Conservation (phyloP, 30 jellyfish, hydroid and myxozoan species). For the Chrysaora quinquecirrha region DNA sequence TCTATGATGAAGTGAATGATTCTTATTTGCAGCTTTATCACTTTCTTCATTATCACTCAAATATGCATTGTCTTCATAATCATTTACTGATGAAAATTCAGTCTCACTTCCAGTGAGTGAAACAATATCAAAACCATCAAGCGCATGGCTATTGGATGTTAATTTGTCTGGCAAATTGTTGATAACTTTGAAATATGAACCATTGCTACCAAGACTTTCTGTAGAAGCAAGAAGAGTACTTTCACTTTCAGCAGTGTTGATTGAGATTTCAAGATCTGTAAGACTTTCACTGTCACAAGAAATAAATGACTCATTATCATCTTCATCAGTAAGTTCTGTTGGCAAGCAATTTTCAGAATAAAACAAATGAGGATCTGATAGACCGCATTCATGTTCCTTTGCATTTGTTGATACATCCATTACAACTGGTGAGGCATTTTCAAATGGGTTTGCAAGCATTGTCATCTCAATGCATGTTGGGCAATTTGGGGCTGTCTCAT, state of each 20-base stretch:
- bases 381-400: constrained; percentile 93
- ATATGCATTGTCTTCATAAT: constrained; percentile 26
- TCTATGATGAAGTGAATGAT: neutral
- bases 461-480: constrained; percentile 99
- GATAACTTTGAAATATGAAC: neutral
- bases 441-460: constrained; percentile 84
- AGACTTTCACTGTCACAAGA: constrained; percentile 70
- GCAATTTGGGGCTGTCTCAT: constrained; percentile 90
- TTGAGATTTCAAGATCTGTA: constrained; percentile 54
- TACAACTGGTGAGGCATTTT: constrained; percentile 56
- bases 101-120: constrained; percentile 58
- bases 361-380: constrained; percentile 69
- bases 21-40: neutral
- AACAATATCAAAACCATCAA: constrained; percentile 66
- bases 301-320: constrained; percentile 80
- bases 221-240: constrained; percentile 86
- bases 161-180: neutral
- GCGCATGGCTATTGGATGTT: neutral
- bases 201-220: constrained; percentile 62
- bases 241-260: constrained; percentile 59
- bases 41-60: constrained; percentile 14
- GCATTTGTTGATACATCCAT: constrained; percentile 22
- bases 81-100: constrained; percentile 53
- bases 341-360: constrained; percentile 68
- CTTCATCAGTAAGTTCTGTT: constrained; percentile 2